A percentile compares a stretch with the other conserved stretches of the same genome.
These are phyloP conservation scores for Trissoscelio sp. DNA, from an alignment of 2,888 invertebrate genomes.

Conservation along the genomic window DNA sequence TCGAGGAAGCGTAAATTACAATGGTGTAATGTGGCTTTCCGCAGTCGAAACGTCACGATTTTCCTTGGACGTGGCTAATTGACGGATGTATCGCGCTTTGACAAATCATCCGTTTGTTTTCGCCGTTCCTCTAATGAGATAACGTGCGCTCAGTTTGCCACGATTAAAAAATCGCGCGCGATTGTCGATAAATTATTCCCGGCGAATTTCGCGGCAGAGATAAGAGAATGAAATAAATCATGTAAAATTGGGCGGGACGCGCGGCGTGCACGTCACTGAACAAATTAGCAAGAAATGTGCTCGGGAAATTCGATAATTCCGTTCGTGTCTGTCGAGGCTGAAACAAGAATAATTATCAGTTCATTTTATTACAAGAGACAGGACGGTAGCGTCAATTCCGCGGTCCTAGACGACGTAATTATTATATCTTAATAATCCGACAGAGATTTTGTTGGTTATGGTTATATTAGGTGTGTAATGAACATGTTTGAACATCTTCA, in stretches of 20 bases:
- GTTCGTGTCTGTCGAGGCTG: slow-evolving; percentile 24
- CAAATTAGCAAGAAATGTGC: slow-evolving; percentile 51
- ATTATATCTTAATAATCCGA: slow-evolving; percentile 40
- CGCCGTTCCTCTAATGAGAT: neutral
- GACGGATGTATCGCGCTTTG: slow-evolving; percentile 22
- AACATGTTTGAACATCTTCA: no score
- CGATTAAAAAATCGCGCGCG: neutral
- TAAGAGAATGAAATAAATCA: slow-evolving; percentile 32
- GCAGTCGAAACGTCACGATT: slow-evolving; percentile 16
- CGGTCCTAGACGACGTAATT: slow-evolving; percentile 6
- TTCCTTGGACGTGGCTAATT: slow-evolving; percentile 18
- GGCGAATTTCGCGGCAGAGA: neutral
- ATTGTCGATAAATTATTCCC: slow-evolving; percentile 11
- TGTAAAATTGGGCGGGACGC: slow-evolving; percentile 4
- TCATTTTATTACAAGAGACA: slow-evolving; percentile 34
- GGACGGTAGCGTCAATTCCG: neutral
- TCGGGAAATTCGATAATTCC: slow-evolving; percentile 38
- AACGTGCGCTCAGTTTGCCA: neutral
- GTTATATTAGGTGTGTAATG: neutral
- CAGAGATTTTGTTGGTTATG: neutral
- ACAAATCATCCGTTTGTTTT: slow-evolving; percentile 30
- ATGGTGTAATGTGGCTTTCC: slow-evolving; percentile 35
- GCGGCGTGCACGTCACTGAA: slow-evolving; percentile 15
- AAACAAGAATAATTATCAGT: slow-evolving; percentile 55
- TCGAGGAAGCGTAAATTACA: slow-evolving; percentile 53